Percentiles rank a stretch among this genome's conserved stretches.
Conservation (phyloP, 37 sponge, comb jelly and placozoan species). For the Chondrosia reniformis region DNA sequence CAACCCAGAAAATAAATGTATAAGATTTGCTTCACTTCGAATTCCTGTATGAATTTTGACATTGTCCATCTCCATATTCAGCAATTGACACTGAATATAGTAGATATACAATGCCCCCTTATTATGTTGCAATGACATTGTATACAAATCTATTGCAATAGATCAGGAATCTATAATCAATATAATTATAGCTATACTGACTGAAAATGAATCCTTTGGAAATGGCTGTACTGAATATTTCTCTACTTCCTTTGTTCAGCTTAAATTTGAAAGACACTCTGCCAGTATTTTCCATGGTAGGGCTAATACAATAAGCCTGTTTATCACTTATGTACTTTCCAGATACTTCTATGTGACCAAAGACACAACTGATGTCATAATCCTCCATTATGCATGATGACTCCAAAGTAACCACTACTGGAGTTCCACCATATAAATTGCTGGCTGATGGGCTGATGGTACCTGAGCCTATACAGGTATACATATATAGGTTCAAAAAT, state of each 20-base stretch:
- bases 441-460: not conserved
- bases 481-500: not conserved
- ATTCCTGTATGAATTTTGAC: too few relatives aligned
- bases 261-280: constrained; percentile 20
- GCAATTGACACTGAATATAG: too few relatives aligned
- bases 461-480: not conserved
- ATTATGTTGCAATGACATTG: too few relatives aligned
- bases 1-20: too few relatives aligned
- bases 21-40: too few relatives aligned
- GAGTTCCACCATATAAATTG: constrained; percentile 11
- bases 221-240: not conserved
- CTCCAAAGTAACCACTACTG: constrained; percentile 15
- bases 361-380: constrained; percentile 40
- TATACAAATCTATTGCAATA: too few relatives aligned
- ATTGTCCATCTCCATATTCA: too few relatives aligned
- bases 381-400: not conserved
- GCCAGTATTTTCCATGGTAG: constrained; percentile 22
- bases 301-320: constrained; percentile 25
- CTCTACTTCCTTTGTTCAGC: not conserved
- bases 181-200: too few relatives aligned
- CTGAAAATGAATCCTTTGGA: too few relatives aligned
- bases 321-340: constrained; percentile 9
- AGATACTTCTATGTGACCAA: not conserved
- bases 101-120: too few relatives aligned
- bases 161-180: too few relatives aligned